Conservation (phyloP, 2,797 vertebrate genomes). For the Tapera naevia region DNA sequence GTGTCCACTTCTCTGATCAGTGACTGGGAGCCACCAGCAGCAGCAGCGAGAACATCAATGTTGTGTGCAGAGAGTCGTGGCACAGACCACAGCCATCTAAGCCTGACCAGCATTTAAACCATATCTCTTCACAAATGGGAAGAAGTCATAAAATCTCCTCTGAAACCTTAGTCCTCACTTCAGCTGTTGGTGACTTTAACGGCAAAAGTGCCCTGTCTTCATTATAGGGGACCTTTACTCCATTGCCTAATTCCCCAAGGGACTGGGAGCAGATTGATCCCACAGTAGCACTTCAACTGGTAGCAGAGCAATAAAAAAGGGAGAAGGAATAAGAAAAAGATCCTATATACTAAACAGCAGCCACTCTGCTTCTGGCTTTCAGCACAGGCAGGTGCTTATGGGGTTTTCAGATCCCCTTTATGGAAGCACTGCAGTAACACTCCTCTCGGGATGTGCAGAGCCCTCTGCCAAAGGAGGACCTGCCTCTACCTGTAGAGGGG, state of each 20-base stretch:
- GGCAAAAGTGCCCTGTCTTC: conserved; percentile 13
- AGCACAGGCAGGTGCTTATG: conserved; percentile 13
- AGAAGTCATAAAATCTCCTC: conserved; percentile 54
- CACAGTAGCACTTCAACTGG: conserved; percentile 23
- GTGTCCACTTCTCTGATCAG: background rate
- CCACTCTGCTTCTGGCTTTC: conserved; percentile 28
- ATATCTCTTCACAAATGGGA: conserved; percentile 37
- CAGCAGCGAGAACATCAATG: background rate
- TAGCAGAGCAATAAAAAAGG: conserved; percentile 17
- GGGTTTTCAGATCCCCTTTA: background rate
- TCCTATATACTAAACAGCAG: background rate
- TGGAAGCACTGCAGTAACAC: background rate
- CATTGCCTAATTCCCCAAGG: background rate
- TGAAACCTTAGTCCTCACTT: conserved; percentile 63
- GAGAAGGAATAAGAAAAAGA: background rate
- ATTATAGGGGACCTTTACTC: background rate
- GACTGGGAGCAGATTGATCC: background rate
- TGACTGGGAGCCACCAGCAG: background rate
- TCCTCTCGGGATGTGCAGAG: background rate
- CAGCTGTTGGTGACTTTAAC: conserved; percentile 49
- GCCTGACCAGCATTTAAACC: background rate
- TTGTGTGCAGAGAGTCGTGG: background rate
- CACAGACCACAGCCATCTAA: background rate
- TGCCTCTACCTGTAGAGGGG: conserved; percentile 60
- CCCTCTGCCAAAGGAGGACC: conserved; percentile 48